phyloP scores from a whole-genome alignment of 2,797 vertebrate genomes.

The Melanotaenia maccullochi region DNA sequence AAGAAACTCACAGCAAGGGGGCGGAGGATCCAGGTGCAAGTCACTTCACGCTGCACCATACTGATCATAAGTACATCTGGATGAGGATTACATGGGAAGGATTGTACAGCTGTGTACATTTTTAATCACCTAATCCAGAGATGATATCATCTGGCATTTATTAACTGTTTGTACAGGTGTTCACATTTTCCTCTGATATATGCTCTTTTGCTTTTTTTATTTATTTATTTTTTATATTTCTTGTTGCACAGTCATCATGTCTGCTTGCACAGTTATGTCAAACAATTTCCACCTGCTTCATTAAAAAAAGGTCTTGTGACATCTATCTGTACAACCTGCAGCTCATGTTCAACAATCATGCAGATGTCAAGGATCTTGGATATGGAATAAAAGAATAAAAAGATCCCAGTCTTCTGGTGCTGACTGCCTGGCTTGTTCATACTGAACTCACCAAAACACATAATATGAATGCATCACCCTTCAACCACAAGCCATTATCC shows the following conservation, averaged over 20 bases:
- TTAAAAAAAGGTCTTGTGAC: slow-evolving; percentile 24
- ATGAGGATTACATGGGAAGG: neutral
- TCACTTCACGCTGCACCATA: slow-evolving; percentile 8
- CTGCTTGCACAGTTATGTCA: neutral
- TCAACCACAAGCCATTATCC: slow-evolving; percentile 44
- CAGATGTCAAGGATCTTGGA: slow-evolving; percentile 18
- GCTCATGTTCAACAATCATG: slow-evolving; percentile 34
- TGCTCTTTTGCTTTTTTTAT: neutral
- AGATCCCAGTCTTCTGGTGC: slow-evolving; percentile 17
- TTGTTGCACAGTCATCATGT: neutral
- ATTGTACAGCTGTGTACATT: slow-evolving; percentile 4
- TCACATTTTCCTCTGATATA: slow-evolving; percentile 11
- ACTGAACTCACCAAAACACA: slow-evolving; percentile 35
- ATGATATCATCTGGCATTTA: slow-evolving; percentile 5
- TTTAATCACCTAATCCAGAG: slow-evolving; percentile 11
- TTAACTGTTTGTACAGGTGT: slow-evolving; percentile 17
- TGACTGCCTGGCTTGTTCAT: slow-evolving; percentile 38
- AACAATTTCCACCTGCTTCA: slow-evolving; percentile 25
- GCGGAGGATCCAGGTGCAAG: slow-evolving; percentile 41
- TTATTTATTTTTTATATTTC: neutral
- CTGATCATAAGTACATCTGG: slow-evolving; percentile 21
- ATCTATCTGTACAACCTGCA: slow-evolving; percentile 19
- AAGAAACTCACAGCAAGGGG: slow-evolving; percentile 29
- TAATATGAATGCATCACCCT: slow-evolving; percentile 48
- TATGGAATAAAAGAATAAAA: slow-evolving; percentile 35